Evolutionary conservation across 2,888 invertebrate genomes (phyloP).

Genomic region (Spialia ferax): DNA sequence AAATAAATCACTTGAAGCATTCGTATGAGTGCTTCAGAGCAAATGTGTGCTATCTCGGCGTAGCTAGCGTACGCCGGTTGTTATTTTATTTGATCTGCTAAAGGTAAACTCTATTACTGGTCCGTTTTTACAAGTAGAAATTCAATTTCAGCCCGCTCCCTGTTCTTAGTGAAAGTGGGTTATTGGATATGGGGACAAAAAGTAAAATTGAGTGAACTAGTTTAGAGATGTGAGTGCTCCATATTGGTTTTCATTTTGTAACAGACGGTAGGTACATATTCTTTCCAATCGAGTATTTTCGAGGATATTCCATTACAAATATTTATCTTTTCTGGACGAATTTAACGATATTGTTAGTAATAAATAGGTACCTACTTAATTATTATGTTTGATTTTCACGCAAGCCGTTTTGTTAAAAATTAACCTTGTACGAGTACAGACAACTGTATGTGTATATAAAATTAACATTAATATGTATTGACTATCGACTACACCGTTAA

Average conservation of each 20-base stretch:
- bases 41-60: slow-evolving; percentile 43
- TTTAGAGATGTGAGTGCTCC: slow-evolving; percentile 28
- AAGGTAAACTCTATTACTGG: slow-evolving; percentile 81
- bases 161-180: slow-evolving; percentile 73
- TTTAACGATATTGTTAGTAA: slow-evolving; percentile 10
- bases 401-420: too few relatives aligned
- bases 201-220: slow-evolving; percentile 55
- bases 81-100: slow-evolving; percentile 77
- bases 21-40: neutral
- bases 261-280: slow-evolving; percentile 20
- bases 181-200: slow-evolving; percentile 66
- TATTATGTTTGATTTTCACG: neutral
- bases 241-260: slow-evolving; percentile 31
- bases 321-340: neutral
- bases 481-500: neutral
- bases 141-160: slow-evolving; percentile 72
- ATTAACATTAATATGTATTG: neutral
- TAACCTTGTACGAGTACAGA: neutral
- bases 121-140: slow-evolving; percentile 80
- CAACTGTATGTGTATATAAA: neutral
- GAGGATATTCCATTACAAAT: neutral
- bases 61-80: slow-evolving; percentile 58
- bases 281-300: slow-evolving; percentile 5
- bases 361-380: too few relatives aligned
- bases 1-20: slow-evolving; percentile 26